phyloP scores from a whole-genome alignment of 2,797 vertebrate genomes.

The Cossypha polioptera region DNA sequence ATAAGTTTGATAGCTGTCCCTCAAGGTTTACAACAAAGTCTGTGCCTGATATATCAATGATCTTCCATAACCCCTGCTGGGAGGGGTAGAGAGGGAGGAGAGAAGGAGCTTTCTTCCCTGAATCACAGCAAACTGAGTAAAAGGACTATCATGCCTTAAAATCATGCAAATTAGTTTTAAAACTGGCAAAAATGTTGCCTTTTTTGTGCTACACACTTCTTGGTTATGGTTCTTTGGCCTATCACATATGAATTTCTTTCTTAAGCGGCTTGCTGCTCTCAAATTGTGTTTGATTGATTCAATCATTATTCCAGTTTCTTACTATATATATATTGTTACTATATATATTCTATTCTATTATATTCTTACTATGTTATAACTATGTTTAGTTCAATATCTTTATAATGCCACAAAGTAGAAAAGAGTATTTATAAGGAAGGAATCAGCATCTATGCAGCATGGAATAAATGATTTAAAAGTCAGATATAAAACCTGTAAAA shows the following conservation, averaged over 20 bases:
- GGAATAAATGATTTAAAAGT: not conserved
- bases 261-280: not conserved
- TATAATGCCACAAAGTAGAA: not conserved
- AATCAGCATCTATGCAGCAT: not conserved
- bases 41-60: not conserved
- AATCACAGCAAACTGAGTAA: not conserved
- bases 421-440: not conserved
- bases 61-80: not conserved
- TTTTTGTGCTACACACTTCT: not conserved
- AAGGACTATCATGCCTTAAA: not conserved
- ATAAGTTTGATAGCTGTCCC: not conserved
- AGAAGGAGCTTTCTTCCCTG: not conserved
- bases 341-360: not conserved
- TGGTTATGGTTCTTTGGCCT: not conserved
- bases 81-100: fast-evolving
- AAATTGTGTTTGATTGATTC: not conserved
- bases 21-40: not conserved
- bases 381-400: not conserved
- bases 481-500: not conserved
- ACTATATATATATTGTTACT: not conserved
- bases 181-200: not conserved
- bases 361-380: not conserved
- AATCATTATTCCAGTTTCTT: not conserved
- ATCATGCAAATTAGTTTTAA: not conserved
- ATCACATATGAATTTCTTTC: not conserved